Evolutionary conservation across 1,140 invertebrate species (phyloP), one percentile per base, ranked within the genome.

Genomic region (Trichoplusia ni): DNA sequence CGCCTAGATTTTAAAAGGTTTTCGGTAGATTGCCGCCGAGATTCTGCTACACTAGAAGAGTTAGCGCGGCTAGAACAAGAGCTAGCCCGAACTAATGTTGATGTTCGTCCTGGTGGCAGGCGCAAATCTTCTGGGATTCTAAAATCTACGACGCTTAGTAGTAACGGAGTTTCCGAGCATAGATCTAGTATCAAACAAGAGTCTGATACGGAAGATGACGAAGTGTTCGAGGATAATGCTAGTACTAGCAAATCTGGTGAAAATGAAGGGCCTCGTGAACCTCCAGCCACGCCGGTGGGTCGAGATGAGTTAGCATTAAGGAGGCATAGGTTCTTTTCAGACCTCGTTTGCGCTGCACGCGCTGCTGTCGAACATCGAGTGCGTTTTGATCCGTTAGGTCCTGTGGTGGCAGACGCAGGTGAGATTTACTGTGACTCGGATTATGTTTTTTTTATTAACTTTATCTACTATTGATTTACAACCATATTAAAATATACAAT

Each of bases 241-340:
- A n/a, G n/a, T n/a, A n/a, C 65, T 14, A 58, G 38, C 4, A 61
- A 64, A 7, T 19, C 19, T 9, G 67, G 13, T 37, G 76, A 75
- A 51, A 65, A 51, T 27, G 89, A 87, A 59, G 77, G 93, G n/a
- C 92, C 93, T 51, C 86, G 92, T 69, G 94, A 94, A 77, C 94
- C 94, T 62, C 94, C 94, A 11, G 94, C 94, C 21, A 95, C 94
- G 8, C 94, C 94, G n/a, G 93, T 95, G 13, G 95, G 94, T 37
- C 92, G 94, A 35, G 95, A 96, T 82, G 95, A 96, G 81, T 84
- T 96, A 67, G 95, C 95, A 60, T 84, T 96, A 63, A 91, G 94
- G 35, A 92, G 95, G 44, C 95, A 95, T 82, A 91, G 95, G 69
- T 94, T 95, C 81, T 95, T 96, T 83, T 95, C 95, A 35, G 95